A percentile compares a stretch with the other conserved stretches of the same genome.
Conservation (phyloP, 2,797 vertebrate species). For the Acipenser ruthenus region DNA sequence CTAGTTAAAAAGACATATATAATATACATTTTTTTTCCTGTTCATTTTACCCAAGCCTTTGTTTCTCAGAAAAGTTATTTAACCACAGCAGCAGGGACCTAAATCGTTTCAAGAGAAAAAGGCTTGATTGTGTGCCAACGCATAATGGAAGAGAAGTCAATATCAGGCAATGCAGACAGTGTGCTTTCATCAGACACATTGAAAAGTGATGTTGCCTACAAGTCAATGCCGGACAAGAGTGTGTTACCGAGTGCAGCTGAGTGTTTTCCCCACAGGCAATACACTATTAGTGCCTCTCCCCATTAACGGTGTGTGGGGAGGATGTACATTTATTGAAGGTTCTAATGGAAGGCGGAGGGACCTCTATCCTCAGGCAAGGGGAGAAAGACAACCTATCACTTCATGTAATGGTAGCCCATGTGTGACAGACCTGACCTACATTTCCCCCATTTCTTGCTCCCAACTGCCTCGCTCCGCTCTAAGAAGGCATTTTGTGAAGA, state of each 20-base stretch:
- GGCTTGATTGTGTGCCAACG: slow-evolving; percentile 43
- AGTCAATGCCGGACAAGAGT: slow-evolving; percentile 46
- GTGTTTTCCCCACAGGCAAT: slow-evolving; percentile 65
- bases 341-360: slow-evolving; percentile 81
- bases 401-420: slow-evolving; percentile 71
- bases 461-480: slow-evolving; percentile 61
- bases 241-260: slow-evolving; percentile 40
- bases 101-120: slow-evolving; percentile 35
- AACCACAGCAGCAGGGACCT: slow-evolving; percentile 29
- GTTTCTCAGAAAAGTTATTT: slow-evolving; percentile 30
- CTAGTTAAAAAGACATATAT: too few relatives aligned
- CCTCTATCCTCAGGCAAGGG: slow-evolving; percentile 76
- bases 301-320: slow-evolving; percentile 65
- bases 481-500: slow-evolving; percentile 59
- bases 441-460: slow-evolving; percentile 64
- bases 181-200: slow-evolving; percentile 53
- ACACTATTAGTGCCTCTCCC: slow-evolving; percentile 70
- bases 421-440: slow-evolving; percentile 95
- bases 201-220: slow-evolving; percentile 43
- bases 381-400: slow-evolving; percentile 73
- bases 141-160: slow-evolving; percentile 45
- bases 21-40: neutral
- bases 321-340: slow-evolving; percentile 72
- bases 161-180: slow-evolving; percentile 41
- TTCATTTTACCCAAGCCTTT: slow-evolving; percentile 28